phyloP scores from a whole-genome alignment of 1,140 invertebrate genomes.

The Eupeodes corollae region DNA sequence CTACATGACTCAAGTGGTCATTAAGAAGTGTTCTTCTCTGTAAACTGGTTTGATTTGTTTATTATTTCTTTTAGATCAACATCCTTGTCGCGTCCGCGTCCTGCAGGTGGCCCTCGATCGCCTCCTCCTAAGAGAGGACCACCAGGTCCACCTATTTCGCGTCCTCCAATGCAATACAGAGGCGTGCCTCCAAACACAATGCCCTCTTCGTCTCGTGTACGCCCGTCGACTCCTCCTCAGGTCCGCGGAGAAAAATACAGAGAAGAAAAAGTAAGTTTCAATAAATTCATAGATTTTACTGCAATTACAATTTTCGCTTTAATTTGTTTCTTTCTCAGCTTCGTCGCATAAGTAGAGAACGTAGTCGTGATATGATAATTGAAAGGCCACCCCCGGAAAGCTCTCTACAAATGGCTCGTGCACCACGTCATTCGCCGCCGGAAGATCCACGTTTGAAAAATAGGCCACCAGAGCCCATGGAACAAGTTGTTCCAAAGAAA shows the following conservation, averaged over 20 bases:
- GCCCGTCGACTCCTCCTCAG: constrained; percentile 26
- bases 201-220: constrained; percentile 22
- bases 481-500: constrained; percentile 18
- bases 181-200: constrained; percentile 10
- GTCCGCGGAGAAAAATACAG: background rate
- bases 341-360: constrained; percentile 26
- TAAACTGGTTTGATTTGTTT: no score
- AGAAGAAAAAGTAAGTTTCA: background rate
- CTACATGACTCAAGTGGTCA: no score
- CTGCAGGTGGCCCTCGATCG: constrained; percentile 29
- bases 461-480: constrained; percentile 34
- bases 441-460: constrained; percentile 35
- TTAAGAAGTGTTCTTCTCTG: no score
- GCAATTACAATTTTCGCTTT: background rate
- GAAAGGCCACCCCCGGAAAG: constrained; percentile 14
- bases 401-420: constrained; percentile 25
- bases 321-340: background rate
- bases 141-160: constrained; percentile 12
- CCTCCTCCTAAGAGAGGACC: constrained; percentile 19
- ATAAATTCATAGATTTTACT: background rate
- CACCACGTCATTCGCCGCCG: constrained; percentile 29
- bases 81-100: constrained; percentile 14
- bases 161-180: constrained; percentile 24
- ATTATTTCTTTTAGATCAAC: constrained; percentile 16
- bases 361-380: constrained; percentile 8